Base-by-base conservation (phyloP, 2,113 vertebrate species). In the Pelmatolapia mariae region DNA sequence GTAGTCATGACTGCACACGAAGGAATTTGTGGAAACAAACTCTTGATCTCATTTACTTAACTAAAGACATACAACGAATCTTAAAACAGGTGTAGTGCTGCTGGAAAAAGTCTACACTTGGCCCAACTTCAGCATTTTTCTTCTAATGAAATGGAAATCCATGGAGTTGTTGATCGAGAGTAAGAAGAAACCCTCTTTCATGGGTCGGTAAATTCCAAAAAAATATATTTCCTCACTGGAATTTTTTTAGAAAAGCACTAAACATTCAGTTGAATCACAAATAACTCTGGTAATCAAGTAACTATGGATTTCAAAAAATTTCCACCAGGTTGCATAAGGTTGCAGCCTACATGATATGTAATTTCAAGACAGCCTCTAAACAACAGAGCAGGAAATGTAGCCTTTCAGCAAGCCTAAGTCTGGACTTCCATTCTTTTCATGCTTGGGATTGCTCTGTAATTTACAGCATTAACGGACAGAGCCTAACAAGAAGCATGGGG, bases 401-500 rank as follows among this genome's bases (percentile, higher is more conserved):
- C 52, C 86, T 91, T 88, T 89, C 50, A 87, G 82, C 78, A 68
- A 33, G 33, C 78, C 81, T 73, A 73, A 19, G 81, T 84, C 81
- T 79, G 81, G 38, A 56, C 24, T 29, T 24, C 86, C 93, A 94
- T 94, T 95, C 86, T 87, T 71, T 54, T 91, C 94, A 82, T 93
- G 89, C 85, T 24, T 92, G 87, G 73, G 80, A 91, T 93, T 79
- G 53, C 82, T 91, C 7, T 3, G 47, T 86, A 89, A 89, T 87
- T 92, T 92, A 78, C 59, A 12, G 54, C 54, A 43, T 86, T 91
- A 94, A 92, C 40, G 36, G 82, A 90, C 47, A 92, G 26, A 90
- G 82, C n/a, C 47, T 57, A 81, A 89, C 36, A n/a, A 63, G 61
- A 47, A 43, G 36, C 11, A 45, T 11, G 54, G 68, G 89, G 63